Base-by-base conservation (phyloP, 2,113 vertebrate genomes). In the Tachycineta bicolor region DNA sequence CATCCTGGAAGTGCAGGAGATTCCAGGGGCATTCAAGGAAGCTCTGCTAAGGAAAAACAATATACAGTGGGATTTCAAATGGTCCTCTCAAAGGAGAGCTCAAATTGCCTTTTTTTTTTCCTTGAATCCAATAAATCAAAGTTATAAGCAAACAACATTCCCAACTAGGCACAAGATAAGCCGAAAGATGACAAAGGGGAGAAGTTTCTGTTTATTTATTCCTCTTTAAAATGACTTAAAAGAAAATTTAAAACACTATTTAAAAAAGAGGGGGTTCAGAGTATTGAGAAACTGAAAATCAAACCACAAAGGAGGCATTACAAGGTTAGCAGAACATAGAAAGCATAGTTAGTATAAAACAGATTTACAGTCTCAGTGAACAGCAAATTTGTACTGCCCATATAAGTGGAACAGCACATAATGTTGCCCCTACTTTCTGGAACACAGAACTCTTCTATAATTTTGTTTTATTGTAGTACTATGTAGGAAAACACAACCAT, bases 341-440 rank as follows among this genome's bases (percentile, higher is more conserved):
- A 94, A 96, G 92, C 90, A 87, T 44, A 93, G 80, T 97, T 93
- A 91, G 64, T 90, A 97, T 83, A 97, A 97, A 97, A 96, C 49
- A 94, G 79, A 92, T 96, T 91, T 95, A 97, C 87, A 94, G 87
- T 58, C 86, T 96, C 82, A 49, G 73, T 88, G 80, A 93, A 86
- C 69, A 94, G 89, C 94, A 74, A 86, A 95, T 78, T 76, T 89
- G 87, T 75, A 90, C 77, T 50, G 53, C 59, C 55, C 55, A 64
- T 47, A 65, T 80, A 96, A 97, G 94, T 46, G 21, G 94, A 96
- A 95, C 70, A 89, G 92, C 85, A 91, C 11, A 17, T 85, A 92
- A 86, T 64, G 95, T 55, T 91, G 95, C 77, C 92, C 81, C 86
- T 95, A 83, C 85, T 62, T 47, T 93, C 96, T 87, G 91, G 80